Percentiles rank a stretch among this genome's conserved stretches.
Conservation (phyloP, 2,113 vertebrate species). For the Xiphophorus couchianus region DNA sequence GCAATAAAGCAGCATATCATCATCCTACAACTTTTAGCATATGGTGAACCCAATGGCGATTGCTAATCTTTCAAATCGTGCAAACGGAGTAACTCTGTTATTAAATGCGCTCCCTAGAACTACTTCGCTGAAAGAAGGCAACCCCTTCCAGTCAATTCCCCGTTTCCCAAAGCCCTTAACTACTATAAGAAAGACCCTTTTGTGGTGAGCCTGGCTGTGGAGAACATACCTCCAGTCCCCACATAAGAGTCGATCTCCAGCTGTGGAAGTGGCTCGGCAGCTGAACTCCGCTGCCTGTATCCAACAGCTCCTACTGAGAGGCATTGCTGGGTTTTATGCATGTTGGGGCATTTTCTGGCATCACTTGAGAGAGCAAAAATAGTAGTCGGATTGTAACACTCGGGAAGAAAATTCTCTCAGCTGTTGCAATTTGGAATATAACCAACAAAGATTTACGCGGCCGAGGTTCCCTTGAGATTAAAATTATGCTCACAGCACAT, state of each 20-base stretch:
- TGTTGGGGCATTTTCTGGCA: conserved; percentile 22
- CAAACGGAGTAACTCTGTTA: neutral
- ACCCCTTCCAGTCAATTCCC: conserved; percentile 21
- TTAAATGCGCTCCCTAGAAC: neutral
- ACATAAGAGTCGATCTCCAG: conserved; percentile 54
- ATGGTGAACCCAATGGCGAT: no score
- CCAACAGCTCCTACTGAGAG: conserved; percentile 19
- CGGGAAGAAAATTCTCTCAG: conserved; percentile 30
- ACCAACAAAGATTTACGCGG: conserved; percentile 9
- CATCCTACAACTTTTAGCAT: no score
- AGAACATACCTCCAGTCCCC: conserved; percentile 43
- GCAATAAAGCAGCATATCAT: no score
- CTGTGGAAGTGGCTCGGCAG: conserved; percentile 53
- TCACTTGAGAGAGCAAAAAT: conserved; percentile 18
- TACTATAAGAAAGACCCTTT: conserved; percentile 68
- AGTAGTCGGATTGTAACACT: conserved; percentile 22
- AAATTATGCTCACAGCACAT: conserved; percentile 4
- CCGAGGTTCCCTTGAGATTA: conserved; percentile 29
- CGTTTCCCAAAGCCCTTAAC: conserved; percentile 48
- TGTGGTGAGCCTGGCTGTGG: conserved; percentile 61
- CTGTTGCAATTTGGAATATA: conserved; percentile 35
- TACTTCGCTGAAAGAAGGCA: conserved; percentile 23
- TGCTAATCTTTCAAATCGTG: neutral
- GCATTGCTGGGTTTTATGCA: conserved; percentile 19
- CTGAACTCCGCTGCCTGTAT: conserved; percentile 39